Conservation (phyloP, 2,888 invertebrate species). For the Limnephilus auricula region DNA sequence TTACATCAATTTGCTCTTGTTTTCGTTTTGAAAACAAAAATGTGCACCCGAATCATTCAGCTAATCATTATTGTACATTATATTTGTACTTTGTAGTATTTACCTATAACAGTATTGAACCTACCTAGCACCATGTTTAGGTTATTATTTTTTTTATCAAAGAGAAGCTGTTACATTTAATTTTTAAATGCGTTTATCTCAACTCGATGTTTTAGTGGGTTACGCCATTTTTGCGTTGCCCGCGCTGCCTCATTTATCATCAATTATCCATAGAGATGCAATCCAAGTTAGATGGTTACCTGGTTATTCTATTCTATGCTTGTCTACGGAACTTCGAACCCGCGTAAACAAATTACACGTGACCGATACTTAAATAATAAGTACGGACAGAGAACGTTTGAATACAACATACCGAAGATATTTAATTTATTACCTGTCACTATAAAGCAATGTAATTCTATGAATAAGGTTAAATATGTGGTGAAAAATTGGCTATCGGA, state of each 20-base stretch:
- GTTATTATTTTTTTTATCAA: neutral
- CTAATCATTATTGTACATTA: no score
- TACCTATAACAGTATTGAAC: no score
- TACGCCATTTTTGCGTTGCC: neutral
- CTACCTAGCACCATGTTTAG: neutral
- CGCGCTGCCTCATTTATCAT: neutral
- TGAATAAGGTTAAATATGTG: no score
- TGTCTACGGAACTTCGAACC: neutral
- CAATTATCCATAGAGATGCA: no score
- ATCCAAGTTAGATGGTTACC: neutral
- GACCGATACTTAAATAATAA: neutral
- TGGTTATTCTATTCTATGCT: neutral
- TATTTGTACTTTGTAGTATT: no score
- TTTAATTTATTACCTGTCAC: no score
- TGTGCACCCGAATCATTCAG: neutral
- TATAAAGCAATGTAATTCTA: no score
- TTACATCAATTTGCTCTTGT: neutral
- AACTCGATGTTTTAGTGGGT: neutral
- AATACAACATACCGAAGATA: no score
- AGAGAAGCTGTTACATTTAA: neutral
- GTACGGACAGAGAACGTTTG: no score
- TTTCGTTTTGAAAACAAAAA: neutral
- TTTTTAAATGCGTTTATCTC: neutral
- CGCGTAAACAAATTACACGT: neutral
- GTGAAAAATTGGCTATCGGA: no score